Percentiles rank a stretch among this genome's conserved stretches.
These are phyloP conservation scores for Pterocles burchelli DNA, from an alignment of 2,113 vertebrate genomes.

Conservation along the genomic window DNA sequence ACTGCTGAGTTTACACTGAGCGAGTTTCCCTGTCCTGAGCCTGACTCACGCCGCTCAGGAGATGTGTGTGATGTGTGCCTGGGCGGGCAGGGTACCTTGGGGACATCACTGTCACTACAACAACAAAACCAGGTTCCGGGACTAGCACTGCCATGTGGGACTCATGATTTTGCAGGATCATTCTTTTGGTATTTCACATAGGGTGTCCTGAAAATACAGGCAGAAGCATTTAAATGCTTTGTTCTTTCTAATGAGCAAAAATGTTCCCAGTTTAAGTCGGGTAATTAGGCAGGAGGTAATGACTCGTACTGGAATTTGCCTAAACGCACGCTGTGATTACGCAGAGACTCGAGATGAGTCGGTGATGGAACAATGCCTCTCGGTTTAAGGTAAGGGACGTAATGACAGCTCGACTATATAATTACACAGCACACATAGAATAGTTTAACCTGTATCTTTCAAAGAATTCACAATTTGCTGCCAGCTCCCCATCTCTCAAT, in stretches of 20 bases:
- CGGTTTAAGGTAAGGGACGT: slow-evolving; percentile 25
- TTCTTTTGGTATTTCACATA: not conserved
- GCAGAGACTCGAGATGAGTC: not conserved
- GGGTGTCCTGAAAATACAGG: not conserved
- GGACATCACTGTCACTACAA: not conserved
- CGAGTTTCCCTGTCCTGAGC: not conserved
- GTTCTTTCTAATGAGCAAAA: slow-evolving; percentile 22
- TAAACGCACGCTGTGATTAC: not conserved
- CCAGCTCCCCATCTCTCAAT: not conserved
- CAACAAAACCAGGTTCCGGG: not conserved
- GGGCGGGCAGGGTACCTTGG: not conserved
- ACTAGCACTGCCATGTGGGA: not conserved
- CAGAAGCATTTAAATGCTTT: not conserved
- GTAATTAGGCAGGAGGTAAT: slow-evolving; percentile 36
- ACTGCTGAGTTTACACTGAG: not conserved
- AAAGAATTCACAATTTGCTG: slow-evolving; percentile 8
- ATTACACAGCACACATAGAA: not conserved
- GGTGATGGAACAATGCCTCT: slow-evolving; percentile 35
- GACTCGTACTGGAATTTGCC: slow-evolving; percentile 9
- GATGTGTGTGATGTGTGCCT: not conserved
- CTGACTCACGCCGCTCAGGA: not conserved
- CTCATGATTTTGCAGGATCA: not conserved
- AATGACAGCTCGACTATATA: not conserved
- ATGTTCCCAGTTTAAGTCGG: not conserved
- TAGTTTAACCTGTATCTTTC: not conserved